Conservation (phyloP, 2,888 invertebrate species). For the Arge pagana region DNA sequence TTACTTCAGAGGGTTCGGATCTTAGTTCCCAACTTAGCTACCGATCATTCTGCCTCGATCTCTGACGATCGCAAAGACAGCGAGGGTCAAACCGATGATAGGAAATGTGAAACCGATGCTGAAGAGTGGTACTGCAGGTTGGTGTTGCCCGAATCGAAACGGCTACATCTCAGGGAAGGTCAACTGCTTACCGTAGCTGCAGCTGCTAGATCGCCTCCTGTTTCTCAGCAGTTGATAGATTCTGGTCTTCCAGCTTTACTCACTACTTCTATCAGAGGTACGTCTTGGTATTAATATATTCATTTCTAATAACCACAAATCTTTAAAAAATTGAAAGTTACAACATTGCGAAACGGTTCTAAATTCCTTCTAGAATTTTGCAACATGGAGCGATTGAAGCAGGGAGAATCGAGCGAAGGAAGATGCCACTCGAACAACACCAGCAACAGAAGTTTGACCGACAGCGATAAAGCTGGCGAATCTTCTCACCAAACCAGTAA, state of each 20-base stretch:
- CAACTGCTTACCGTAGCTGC: conserved; percentile 78
- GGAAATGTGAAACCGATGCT: conserved; percentile 62
- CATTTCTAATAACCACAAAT: not conserved
- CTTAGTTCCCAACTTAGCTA: conserved; percentile 60
- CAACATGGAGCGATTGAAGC: conserved; percentile 38
- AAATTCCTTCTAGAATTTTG: conserved; percentile 44
- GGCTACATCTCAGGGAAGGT: conserved; percentile 64
- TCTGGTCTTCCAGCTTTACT: conserved; percentile 73
- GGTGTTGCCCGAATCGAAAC: conserved; percentile 62
- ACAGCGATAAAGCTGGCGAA: conserved; percentile 59
- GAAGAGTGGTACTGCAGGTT: conserved; percentile 66
- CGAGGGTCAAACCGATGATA: conserved; percentile 73
- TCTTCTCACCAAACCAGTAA: conserved; percentile 35
- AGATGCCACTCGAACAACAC: conserved; percentile 29
- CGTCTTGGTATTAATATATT: not conserved
- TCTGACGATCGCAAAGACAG: conserved; percentile 65
- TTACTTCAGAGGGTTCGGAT: conserved; percentile 76
- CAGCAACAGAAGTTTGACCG: conserved; percentile 52
- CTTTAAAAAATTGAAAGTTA: not conserved
- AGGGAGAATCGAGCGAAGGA: conserved; percentile 34
- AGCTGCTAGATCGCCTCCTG: conserved; percentile 80
- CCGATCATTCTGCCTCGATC: conserved; percentile 61
- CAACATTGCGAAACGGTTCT: not conserved
- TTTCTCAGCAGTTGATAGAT: conserved; percentile 75
- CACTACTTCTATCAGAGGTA: conserved; percentile 63